Evolutionary conservation across 1,140 invertebrate genomes (phyloP).

Genomic region (Calosoma granatense): DNA sequence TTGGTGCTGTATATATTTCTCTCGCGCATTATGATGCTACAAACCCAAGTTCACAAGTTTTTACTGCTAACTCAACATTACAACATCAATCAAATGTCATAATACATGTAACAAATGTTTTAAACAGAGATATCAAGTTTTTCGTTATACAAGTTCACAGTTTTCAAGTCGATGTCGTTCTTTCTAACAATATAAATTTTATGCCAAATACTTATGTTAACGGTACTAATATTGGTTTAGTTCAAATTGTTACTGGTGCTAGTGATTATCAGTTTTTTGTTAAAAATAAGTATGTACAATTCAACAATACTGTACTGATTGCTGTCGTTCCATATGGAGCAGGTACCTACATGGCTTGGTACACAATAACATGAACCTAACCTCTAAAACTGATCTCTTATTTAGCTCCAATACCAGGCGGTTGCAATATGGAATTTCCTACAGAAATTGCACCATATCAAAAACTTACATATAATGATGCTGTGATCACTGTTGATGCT

Average conservation of each 20-base stretch:
- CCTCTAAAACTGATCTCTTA: slow-evolving; percentile 14
- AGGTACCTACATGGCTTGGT: background rate
- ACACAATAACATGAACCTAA: slow-evolving; percentile 25
- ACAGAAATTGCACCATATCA: slow-evolving; percentile 56
- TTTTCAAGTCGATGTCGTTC: slow-evolving; percentile 45
- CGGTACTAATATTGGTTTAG: slow-evolving; percentile 55
- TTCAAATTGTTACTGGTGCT: slow-evolving; percentile 27
- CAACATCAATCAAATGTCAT: background rate
- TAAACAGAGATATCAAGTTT: slow-evolving; percentile 38
- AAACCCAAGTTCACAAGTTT: slow-evolving; percentile 19
- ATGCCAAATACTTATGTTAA: slow-evolving; percentile 29
- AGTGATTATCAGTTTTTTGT: slow-evolving; percentile 30
- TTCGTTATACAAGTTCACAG: slow-evolving; percentile 57
- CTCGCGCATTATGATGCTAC: slow-evolving; percentile 15
- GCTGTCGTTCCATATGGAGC: slow-evolving; percentile 11
- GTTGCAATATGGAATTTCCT: slow-evolving; percentile 61
- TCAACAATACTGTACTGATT: slow-evolving; percentile 1
- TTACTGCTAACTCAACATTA: slow-evolving; percentile 9
- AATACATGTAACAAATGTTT: slow-evolving; percentile 39
- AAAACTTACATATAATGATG: slow-evolving; percentile 35
- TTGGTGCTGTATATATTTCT: slow-evolving; percentile 14
- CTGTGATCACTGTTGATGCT: slow-evolving; percentile 46
- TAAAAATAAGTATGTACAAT: slow-evolving; percentile 25
- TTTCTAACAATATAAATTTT: slow-evolving; percentile 40
- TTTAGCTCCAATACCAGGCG: slow-evolving; percentile 65